Percentiles rank a stretch among this genome's conserved stretches.
phyloP scores from a whole-genome alignment of 2,113 vertebrate species.

The Pandion haliaetus region DNA sequence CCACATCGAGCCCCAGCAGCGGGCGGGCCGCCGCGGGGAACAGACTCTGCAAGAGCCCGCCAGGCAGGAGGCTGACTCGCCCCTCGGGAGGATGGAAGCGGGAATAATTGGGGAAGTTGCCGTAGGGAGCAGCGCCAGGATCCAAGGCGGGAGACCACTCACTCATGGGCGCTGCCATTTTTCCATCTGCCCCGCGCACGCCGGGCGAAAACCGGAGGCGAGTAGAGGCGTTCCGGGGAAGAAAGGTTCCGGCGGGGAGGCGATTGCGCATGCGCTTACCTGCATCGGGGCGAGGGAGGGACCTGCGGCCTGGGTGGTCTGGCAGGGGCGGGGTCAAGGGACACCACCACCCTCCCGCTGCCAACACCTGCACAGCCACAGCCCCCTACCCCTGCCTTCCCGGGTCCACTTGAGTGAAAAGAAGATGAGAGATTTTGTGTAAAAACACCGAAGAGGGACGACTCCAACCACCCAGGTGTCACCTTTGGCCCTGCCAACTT shows the following conservation, averaged over 20 bases:
- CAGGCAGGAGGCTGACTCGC: constrained; percentile 82
- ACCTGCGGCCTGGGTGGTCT: too few species aligned
- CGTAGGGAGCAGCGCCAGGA: constrained; percentile 86
- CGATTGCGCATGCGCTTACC: neutral
- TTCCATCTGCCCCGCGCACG: fast-evolving
- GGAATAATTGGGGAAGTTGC: constrained; percentile 92
- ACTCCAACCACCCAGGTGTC: fast-evolving
- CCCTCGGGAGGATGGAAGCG: constrained; percentile 89
- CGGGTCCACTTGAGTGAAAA: neutral
- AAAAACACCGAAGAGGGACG: fast-evolving
- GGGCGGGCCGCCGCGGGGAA: constrained; percentile 43
- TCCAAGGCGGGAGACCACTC: neutral
- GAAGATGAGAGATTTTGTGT: neutral
- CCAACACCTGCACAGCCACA: neutral
- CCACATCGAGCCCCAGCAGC: constrained; percentile 87
- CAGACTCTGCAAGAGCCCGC: constrained; percentile 73
- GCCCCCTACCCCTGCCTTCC: too few species aligned
- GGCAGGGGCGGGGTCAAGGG: neutral
- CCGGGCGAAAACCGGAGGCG: neutral
- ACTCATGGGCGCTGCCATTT: constrained; percentile 49
- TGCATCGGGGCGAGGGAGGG: fast-evolving
- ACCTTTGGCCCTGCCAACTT: neutral
- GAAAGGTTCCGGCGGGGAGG: neutral
- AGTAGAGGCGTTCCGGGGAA: neutral
- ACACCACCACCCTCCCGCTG: neutral